Evolutionary conservation across 2,888 invertebrate genomes (phyloP), one percentile per base, ranked within the genome.

Genomic region (Caenorhabditis plicata): DNA sequence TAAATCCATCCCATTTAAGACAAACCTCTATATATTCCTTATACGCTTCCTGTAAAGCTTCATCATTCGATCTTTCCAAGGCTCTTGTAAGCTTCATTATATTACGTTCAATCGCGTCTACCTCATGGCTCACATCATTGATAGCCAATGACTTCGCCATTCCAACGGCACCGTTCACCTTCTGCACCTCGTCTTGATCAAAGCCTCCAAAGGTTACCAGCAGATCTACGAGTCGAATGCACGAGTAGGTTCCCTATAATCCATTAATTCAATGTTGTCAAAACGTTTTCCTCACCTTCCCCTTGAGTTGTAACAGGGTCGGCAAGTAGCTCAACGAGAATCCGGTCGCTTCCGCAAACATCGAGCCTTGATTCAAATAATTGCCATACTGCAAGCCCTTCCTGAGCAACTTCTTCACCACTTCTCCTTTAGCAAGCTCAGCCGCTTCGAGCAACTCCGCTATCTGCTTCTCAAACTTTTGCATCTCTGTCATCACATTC

Each of bases 311-410:
- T 2, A 61, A 48, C n/a, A 61, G 19, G 11, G 55, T 44, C n/a
- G 19, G 15, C n/a, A 61, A 35, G 33, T 53, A 61, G 22, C 48
- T 51, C 36, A 61, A 44, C 22, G 53, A 52, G 26, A 61, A 61
- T 26, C 61, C 61, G 17, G 61, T 39, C 0, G 61, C 61, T 35
- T 61, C 61, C 11, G 55, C 61, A 23, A 53, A 61, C 54, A 61
- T 55, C 4, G 61, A 61, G 31, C 61, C 61, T 45, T 61, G 61
- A 48, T 61, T 61, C 19, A 61, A 32, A 32, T 61, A 61, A 45
- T 61, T 61, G 15, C 61, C 61, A 36, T 61, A 61, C 29, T 61
- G 61, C 9, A 61, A 29, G 27, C 61, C 51, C 33, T 61, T 61
- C 39, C 61, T n/a, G 11, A 61, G 19, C 15, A 61, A 15, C 26